Evolutionary conservation across 2,888 invertebrate genomes (phyloP).

Genomic region (Atethmia centrago): DNA sequence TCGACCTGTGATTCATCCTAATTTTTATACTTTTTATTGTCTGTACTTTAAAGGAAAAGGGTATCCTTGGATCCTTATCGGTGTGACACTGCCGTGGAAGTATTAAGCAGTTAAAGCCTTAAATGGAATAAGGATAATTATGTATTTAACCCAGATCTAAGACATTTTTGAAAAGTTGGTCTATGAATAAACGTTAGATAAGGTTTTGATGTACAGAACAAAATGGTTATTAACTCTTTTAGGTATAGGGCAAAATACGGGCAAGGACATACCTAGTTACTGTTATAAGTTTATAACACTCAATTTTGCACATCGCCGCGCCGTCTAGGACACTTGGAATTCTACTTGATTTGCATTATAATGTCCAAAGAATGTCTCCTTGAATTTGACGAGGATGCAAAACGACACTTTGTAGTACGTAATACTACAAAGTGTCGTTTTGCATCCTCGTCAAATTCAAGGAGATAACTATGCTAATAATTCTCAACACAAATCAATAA

Average conservation of each 20-base stretch:
- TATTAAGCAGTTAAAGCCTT: constrained; percentile 31
- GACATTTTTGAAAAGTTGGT: neutral
- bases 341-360: neutral
- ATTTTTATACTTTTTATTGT: constrained; percentile 55
- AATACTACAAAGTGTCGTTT: too few species aligned
- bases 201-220: neutral
- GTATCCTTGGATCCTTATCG: constrained; percentile 33
- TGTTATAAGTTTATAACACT: neutral
- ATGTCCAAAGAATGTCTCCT: too few species aligned
- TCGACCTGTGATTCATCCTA: constrained; percentile 56
- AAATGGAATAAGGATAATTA: constrained; percentile 30
- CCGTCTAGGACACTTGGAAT: neutral
- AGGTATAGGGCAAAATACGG: neutral
- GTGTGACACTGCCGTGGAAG: constrained; percentile 17
- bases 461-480: too few species aligned
- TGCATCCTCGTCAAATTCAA: too few species aligned
- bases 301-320: neutral
- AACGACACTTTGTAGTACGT: too few species aligned
- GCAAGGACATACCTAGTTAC: neutral
- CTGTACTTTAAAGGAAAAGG: constrained; percentile 24
- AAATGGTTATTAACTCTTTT: neutral
- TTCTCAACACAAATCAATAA: too few species aligned
- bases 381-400: too few species aligned
- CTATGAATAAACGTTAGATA: neutral
- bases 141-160: constrained; percentile 31